Percentiles rank a stretch among this genome's conserved stretches.
phyloP scores from a whole-genome alignment of 1,140 invertebrate genomes.

The Drosophila tristis region DNA sequence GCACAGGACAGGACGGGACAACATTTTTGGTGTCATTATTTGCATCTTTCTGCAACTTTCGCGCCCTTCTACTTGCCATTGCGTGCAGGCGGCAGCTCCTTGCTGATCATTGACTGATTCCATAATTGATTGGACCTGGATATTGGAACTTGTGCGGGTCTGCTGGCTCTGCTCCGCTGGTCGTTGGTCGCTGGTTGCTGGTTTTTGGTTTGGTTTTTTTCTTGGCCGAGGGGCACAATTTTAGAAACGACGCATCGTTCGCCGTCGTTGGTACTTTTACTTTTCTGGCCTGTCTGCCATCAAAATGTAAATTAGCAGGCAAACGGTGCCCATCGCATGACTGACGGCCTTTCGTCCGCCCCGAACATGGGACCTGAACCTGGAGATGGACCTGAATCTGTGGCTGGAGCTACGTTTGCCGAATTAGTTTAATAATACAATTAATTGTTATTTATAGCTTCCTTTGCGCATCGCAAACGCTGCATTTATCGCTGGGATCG shows the following conservation, averaged over 20 bases:
- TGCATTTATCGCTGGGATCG: constrained; percentile 42
- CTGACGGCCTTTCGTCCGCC: constrained; percentile 74
- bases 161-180: constrained; percentile 1
- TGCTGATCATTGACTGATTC: constrained; percentile 78
- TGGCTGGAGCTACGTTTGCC: constrained; percentile 18
- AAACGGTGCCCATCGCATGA: constrained; percentile 60
- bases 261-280: constrained; percentile 56
- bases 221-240: constrained; percentile 64
- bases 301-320: constrained; percentile 76
- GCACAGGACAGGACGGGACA: constrained; percentile 13
- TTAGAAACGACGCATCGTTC: constrained; percentile 50
- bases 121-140: constrained; percentile 68
- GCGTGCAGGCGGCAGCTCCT: constrained; percentile 63
- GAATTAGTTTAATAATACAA: constrained; percentile 83
- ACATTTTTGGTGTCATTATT: constrained; percentile 62
- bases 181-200: background rate
- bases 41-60: constrained; percentile 57
- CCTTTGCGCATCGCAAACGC: constrained; percentile 54
- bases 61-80: constrained; percentile 34
- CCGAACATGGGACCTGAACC: background rate
- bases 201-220: constrained; percentile 19
- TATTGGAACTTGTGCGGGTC: background rate
- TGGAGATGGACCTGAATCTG: background rate
- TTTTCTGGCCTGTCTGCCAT: constrained; percentile 43
- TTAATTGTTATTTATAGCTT: constrained; percentile 82